A percentile compares a stretch with the other conserved stretches of the same genome.
Conservation (phyloP, 2,888 invertebrate genomes). For the Penaeus monodon region DNA sequence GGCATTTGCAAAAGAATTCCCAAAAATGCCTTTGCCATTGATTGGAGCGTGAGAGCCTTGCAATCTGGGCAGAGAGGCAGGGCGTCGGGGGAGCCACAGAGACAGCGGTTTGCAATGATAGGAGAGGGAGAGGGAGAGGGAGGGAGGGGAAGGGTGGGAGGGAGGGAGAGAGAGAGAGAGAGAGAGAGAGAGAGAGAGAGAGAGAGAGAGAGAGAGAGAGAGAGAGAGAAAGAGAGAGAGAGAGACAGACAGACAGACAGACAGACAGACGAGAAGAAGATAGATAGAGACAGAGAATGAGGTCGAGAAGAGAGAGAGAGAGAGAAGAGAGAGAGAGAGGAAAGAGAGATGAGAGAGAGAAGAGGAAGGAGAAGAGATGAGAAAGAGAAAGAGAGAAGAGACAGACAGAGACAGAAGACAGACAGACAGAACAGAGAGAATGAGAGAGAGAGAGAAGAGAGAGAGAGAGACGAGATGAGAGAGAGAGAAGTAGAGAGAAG, state of each 20-base stretch:
- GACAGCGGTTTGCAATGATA: too few species aligned
- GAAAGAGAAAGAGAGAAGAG: neutral
- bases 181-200: slow-evolving; percentile 16
- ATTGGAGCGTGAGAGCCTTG: too few species aligned
- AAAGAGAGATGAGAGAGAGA: neutral
- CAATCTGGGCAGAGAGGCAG: too few species aligned
- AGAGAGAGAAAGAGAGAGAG: slow-evolving; percentile 1
- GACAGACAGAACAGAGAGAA: too few species aligned
- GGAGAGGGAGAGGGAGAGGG: too few species aligned
- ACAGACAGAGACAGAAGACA: neutral
- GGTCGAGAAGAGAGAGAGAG: neutral
- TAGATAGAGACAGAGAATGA: neutral
- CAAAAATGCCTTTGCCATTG: too few species aligned
- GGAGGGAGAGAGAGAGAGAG: neutral
- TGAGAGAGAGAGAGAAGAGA: too few species aligned
- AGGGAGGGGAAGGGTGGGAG: too few species aligned
- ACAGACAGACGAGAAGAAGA: neutral
- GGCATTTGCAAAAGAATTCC: too few species aligned
- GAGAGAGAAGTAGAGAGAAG: too few species aligned
- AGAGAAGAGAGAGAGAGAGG: neutral
- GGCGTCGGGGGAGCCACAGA: too few species aligned
- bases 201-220: slow-evolving; percentile 16
- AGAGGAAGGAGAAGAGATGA: neutral
- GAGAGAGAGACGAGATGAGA: too few species aligned
- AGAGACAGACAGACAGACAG: slow-evolving; percentile 5